These are phyloP conservation scores for Formica exsecta DNA, from an alignment of 1,140 invertebrate genomes.

Conservation along the genomic window DNA sequence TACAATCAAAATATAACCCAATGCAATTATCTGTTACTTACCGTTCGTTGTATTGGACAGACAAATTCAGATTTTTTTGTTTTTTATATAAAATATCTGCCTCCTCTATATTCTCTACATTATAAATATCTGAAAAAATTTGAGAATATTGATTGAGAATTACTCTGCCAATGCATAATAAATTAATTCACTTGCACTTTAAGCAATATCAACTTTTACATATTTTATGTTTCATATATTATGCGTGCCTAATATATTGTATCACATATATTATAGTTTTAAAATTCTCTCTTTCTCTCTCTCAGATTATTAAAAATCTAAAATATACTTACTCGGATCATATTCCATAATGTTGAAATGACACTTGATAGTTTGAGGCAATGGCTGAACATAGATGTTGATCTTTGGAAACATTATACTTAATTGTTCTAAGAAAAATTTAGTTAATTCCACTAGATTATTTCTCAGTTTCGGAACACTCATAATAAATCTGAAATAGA, in stretches of 20 bases:
- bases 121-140: conserved; percentile 82
- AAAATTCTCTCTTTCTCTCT: no score
- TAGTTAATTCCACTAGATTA: conserved; percentile 86
- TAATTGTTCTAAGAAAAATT: conserved; percentile 88
- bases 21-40: conserved; percentile 74
- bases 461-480: conserved; percentile 88
- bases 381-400: conserved; percentile 86
- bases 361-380: conserved; percentile 89
- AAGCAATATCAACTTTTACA: not conserved
- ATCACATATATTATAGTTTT: not conserved
- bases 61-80: conserved; percentile 90
- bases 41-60: conserved; percentile 88
- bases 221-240: not conserved
- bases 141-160: conserved; percentile 15
- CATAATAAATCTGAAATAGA: conserved; percentile 87
- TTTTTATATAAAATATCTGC: conserved; percentile 80
- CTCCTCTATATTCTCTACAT: conserved; percentile 83
- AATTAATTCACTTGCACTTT: not conserved
- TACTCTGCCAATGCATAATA: not conserved
- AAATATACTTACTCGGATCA: conserved; percentile 83
- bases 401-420: conserved; percentile 86
- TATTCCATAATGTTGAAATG: conserved; percentile 91
- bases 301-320: conserved; percentile 1
- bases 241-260: conserved; percentile 37
- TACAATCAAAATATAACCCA: conserved; percentile 19